phyloP scores from a whole-genome alignment of 1,140 invertebrate genomes.

The Eciton burchellii region DNA sequence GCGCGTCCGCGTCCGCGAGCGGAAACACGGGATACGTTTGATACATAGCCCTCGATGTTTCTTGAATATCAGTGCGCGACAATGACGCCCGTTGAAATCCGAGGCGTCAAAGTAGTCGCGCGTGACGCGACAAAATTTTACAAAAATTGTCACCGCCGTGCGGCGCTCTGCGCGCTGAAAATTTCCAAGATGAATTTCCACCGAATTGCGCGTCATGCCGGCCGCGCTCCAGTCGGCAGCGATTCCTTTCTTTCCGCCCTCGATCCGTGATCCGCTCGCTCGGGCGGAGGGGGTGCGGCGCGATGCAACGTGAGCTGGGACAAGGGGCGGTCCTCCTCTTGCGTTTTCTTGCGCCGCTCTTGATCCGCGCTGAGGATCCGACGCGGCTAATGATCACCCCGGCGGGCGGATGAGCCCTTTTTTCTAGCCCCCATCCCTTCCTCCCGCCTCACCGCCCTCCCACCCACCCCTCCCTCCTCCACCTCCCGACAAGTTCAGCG shows the following conservation, averaged over 20 bases:
- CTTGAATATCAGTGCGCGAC: conserved; percentile 58
- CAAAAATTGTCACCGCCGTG: conserved; percentile 56
- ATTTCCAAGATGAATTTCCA: conserved; percentile 56
- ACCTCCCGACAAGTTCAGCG: conserved; percentile 66
- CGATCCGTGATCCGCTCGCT: too few species aligned
- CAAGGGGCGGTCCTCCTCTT: conserved; percentile 5
- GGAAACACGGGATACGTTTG: conserved; percentile 33
- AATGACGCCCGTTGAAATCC: conserved; percentile 60
- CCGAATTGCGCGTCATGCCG: conserved; percentile 45
- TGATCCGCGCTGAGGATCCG: conserved; percentile 59
- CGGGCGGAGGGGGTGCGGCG: too few species aligned
- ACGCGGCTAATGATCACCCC: conserved; percentile 70
- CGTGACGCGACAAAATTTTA: conserved; percentile 62
- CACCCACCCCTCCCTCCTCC: too few species aligned
- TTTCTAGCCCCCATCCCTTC: conserved; percentile 63
- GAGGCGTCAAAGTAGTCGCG: conserved; percentile 62
- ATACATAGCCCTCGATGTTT: conserved; percentile 59
- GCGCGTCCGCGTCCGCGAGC: too few species aligned
- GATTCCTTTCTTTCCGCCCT: too few species aligned
- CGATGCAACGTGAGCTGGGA: conserved; percentile 1
- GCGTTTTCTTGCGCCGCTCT: conserved; percentile 49
- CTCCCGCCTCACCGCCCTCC: too few species aligned
- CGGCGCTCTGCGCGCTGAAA: conserved; percentile 39
- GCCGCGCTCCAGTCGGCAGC: conserved; percentile 9
- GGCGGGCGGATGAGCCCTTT: conserved; percentile 59